These are phyloP conservation scores for Rhinatrema bivittatum DNA, from an alignment of 2,797 vertebrate species.

Conservation along the genomic window DNA sequence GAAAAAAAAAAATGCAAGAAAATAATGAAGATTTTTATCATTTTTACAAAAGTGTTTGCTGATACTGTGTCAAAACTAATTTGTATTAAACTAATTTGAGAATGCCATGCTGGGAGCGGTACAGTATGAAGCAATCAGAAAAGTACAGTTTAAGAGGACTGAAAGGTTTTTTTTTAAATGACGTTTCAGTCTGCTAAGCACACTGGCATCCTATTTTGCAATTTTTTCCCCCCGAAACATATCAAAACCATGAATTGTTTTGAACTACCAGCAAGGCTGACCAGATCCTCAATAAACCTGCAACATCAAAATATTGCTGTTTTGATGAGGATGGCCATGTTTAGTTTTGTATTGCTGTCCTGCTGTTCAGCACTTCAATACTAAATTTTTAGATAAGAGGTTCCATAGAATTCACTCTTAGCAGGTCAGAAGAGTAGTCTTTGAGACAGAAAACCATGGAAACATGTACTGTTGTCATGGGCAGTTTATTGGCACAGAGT, in stretches of 20 bases:
- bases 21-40: too few relatives aligned
- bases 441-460: neutral
- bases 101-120: constrained; percentile 3
- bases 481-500: neutral
- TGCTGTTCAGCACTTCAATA: neutral
- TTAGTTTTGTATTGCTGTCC: constrained; percentile 1
- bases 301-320: neutral
- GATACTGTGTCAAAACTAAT: constrained; percentile 4
- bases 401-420: neutral
- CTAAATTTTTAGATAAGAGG: neutral
- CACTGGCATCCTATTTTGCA: neutral
- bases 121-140: neutral
- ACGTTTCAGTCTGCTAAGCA: constrained; percentile 1
- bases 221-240: neutral
- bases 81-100: constrained; percentile 8
- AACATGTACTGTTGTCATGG: neutral
- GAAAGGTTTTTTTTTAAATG: neutral
- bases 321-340: constrained; percentile 6
- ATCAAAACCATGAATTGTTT: constrained; percentile 11
- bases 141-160: constrained; percentile 1
- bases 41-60: neutral
- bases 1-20: too few relatives aligned
- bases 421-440: neutral
- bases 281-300: neutral
- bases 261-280: constrained; percentile 6